A percentile compares a stretch with the other conserved stretches of the same genome.
Evolutionary conservation across 2,888 invertebrate genomes (phyloP).

Genomic region (Torymus auratus): DNA sequence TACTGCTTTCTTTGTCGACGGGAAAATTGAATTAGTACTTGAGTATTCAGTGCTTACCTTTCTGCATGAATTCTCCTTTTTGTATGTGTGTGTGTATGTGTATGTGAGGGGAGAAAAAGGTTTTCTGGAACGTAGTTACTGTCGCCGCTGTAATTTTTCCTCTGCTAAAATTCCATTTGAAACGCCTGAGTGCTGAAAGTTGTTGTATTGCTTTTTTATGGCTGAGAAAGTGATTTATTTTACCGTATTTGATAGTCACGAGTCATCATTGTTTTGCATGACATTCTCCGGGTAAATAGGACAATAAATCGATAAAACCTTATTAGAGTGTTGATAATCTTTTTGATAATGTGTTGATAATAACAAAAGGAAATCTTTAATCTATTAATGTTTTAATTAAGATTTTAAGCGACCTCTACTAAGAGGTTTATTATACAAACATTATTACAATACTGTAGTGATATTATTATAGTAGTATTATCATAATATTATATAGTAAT

Average conservation of each 20-base stretch:
- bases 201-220: not conserved
- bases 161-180: constrained; percentile 32
- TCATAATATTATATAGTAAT: too few relatives aligned
- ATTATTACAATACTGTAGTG: too few relatives aligned
- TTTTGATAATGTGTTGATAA: too few relatives aligned
- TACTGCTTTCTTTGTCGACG: constrained; percentile 2
- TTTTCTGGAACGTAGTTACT: constrained; percentile 3
- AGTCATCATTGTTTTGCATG: not conserved
- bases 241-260: not conserved
- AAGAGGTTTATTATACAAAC: too few relatives aligned
- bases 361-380: too few relatives aligned
- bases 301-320: too few relatives aligned
- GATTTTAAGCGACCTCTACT: too few relatives aligned
- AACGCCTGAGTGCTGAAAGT: constrained; percentile 6
- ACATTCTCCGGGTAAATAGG: not conserved
- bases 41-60: constrained; percentile 18
- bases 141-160: constrained; percentile 16
- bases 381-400: too few relatives aligned
- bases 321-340: too few relatives aligned
- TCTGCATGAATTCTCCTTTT: constrained; percentile 9
- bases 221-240: too few relatives aligned
- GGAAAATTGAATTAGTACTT: constrained; percentile 38
- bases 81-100: too few relatives aligned
- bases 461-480: too few relatives aligned
- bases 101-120: not conserved